Conservation (phyloP, 2,113 vertebrate species). For the Laticauda colubrina region DNA sequence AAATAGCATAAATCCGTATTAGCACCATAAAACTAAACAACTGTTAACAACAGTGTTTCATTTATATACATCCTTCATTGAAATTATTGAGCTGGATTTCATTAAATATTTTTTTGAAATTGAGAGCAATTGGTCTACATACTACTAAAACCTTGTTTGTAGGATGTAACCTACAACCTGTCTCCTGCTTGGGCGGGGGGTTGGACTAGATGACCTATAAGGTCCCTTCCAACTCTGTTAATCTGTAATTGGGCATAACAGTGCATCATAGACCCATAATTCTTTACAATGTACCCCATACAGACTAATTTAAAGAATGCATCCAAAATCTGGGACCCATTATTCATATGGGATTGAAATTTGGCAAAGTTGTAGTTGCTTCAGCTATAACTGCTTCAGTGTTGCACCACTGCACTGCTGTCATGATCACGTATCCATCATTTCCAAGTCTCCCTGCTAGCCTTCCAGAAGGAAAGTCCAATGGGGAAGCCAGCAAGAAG, state of each 20-base stretch:
- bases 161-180: not conserved
- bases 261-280: not conserved
- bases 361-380: not conserved
- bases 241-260: not conserved
- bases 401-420: not conserved
- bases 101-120: constrained; percentile 27
- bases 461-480: not conserved
- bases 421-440: not conserved
- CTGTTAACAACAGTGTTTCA: not conserved
- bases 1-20: not conserved
- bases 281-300: not conserved
- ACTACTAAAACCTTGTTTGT: not conserved
- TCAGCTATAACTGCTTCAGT: not conserved
- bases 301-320: not conserved
- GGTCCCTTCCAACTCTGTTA: no score
- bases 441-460: not conserved
- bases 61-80: constrained; percentile 32
- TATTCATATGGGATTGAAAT: no score
- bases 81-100: constrained; percentile 29
- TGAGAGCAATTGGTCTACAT: not conserved
- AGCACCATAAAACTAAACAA: not conserved
- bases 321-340: no score
- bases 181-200: no score
- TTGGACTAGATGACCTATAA: no score
- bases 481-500: not conserved